These are phyloP conservation scores for Plebejus argus DNA, from an alignment of 2,888 invertebrate species.

Conservation along the genomic window DNA sequence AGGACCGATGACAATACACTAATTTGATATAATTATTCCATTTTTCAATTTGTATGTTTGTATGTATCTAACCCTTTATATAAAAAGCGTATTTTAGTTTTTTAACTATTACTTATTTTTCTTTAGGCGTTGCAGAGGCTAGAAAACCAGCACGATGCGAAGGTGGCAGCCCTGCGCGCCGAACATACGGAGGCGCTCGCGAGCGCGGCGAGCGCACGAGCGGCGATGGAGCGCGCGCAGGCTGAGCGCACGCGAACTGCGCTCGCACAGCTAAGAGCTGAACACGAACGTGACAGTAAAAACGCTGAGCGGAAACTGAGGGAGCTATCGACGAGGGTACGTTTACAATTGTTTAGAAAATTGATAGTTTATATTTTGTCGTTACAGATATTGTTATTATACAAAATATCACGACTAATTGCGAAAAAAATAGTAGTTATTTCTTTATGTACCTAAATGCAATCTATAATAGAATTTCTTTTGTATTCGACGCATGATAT, in stretches of 20 bases:
- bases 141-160: slow-evolving; percentile 55
- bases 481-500: neutral
- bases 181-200: slow-evolving; percentile 55
- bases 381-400: no score
- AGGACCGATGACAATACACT: no score
- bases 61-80: no score
- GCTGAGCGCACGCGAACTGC: slow-evolving; percentile 66
- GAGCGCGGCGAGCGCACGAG: slow-evolving; percentile 52
- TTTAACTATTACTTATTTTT: no score
- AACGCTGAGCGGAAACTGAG: slow-evolving; percentile 65
- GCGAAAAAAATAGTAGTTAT: neutral
- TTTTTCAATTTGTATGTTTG: no score
- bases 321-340: slow-evolving; percentile 63
- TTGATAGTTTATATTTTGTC: no score
- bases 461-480: neutral
- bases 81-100: no score
- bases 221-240: slow-evolving; percentile 58
- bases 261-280: slow-evolving; percentile 60
- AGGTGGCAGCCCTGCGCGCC: slow-evolving; percentile 49
- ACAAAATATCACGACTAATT: neutral
- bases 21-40: no score
- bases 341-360: slow-evolving; percentile 33
- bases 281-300: slow-evolving; percentile 57
- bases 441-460: neutral
- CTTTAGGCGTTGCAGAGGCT: slow-evolving; percentile 59